Base-by-base conservation (phyloP, 2,888 invertebrate genomes). In the Himalopsyche kuldschensis region DNA sequence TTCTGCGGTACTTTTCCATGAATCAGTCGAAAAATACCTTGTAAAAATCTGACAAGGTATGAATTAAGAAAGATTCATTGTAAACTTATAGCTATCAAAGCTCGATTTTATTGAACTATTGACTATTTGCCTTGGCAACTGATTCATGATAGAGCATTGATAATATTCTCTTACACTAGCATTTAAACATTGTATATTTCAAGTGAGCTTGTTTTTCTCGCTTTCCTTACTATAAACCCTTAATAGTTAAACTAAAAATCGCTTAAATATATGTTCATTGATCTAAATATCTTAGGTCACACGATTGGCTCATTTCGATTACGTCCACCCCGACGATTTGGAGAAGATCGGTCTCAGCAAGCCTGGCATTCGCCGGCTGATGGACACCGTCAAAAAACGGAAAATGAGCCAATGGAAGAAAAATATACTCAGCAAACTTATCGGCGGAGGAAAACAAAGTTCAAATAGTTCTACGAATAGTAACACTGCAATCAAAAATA, bases 331-430 rank as follows among this genome's bases (percentile, higher is more conserved):
- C 0, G 98, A 98, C 87, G 99, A 99, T 90, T 92, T 99, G 88
- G 98, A 98, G 89, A 96, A 96, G 88, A 96, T 98, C 88, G 99
- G 99, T 1, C 93, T 99, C 88, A 97, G 98, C 78, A 97, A 97
- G 89, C 99, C 99, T 80, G 99, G 98, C 3, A 95, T 97, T 4
- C 93, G 98, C 47, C 93, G 99, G 82, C 91, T 99, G 17, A 91
- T 99, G 89, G 98, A 98, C 90, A 96, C 97, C 15, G 97, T 98
- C 1, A 97, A 97, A 87, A 98, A 97, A 90, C 95, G 95, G 89
- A 95, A 96, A 87, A 92, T 95, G 0, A 95, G 95, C 86, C 93
- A 96, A 88, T 96, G 96, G 95, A 96, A 96, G 87, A 93, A 95
- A 88, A 96, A 95, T 89, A 93, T 97, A 87, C 93, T 97, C 87